Evolutionary conservation across 2,113 vertebrate species (phyloP), one percentile per base, ranked within the genome.

Genomic region (Laticauda colubrina): DNA sequence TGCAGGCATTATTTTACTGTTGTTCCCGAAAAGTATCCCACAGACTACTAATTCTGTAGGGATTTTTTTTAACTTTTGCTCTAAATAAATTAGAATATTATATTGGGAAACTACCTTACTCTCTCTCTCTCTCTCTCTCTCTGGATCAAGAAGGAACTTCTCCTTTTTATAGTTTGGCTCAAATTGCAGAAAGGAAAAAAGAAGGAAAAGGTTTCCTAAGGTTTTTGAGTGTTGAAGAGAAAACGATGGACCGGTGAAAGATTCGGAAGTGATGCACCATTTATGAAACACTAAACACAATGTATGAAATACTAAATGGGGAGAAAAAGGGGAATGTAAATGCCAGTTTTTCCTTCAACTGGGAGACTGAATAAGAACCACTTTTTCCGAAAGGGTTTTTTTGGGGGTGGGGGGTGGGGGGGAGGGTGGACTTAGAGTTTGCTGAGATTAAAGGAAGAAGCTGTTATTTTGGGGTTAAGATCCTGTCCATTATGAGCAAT

Each of bases 41-140:
- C 26, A 8, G 53, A 34, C 5, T 51, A 0, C 2, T 0, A 11
- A 0, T 64, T 34, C 57, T 48, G 15, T 34, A 5, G 14, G 2
- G 15, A 14, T 3, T 59, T 29, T 57, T 64, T 75, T 75, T 43
- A 81, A 18, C 18, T 39, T 75, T 43, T 21, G 18, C 34, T 81
- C 18, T 21, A 20, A 43, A 43, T 81, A 81, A 81, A 81, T 9
- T 53, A 53, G 34, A 39, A 43, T 21, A 8, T 39, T 43, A 18
- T 43, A 43, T 81, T 39, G 34, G 7, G 75, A 81, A 81, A 21
- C 75, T 43, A 81, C 3, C 61, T 14, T 29, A 29, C 4, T 12
- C 48, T 51, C 8, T 48, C 7, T 48, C 48, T 43, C 43, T 81
- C 39, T 39, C 18, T n/a, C n/a, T n/a, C n/a, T 81, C 15, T 20